These are phyloP conservation scores for Tetramorium simillimum DNA, from an alignment of 1,140 invertebrate species.

Conservation along the genomic window DNA sequence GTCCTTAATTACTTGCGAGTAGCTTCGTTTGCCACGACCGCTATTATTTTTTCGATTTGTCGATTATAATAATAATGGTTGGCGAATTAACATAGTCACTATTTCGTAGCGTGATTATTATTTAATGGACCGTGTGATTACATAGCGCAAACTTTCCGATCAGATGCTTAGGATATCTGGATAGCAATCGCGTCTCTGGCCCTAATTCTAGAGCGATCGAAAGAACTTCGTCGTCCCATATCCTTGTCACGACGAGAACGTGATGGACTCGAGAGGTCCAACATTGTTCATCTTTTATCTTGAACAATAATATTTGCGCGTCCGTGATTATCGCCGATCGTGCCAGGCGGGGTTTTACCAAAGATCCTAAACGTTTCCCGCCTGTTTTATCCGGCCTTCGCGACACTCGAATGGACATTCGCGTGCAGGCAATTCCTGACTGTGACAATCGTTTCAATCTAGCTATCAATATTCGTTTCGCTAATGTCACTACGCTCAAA, in stretches of 20 bases:
- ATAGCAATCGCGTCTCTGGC: conserved; percentile 6
- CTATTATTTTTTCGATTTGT: conserved; percentile 56
- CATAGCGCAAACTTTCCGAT: conserved; percentile 46
- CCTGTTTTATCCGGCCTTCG: conserved; percentile 7
- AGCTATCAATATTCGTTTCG: background rate
- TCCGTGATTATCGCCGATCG: background rate
- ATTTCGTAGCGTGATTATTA: conserved; percentile 52
- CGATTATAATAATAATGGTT: conserved; percentile 35
- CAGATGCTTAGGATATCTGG: conserved; percentile 22
- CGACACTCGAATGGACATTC: background rate
- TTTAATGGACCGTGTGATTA: conserved; percentile 63
- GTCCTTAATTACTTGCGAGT: conserved; percentile 63
- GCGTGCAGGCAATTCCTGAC: background rate
- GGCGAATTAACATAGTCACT: conserved; percentile 52
- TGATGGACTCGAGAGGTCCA: background rate
- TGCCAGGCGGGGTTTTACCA: conserved; percentile 42
- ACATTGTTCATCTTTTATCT: conserved; percentile 3
- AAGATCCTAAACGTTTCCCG: conserved; percentile 46
- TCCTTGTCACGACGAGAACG: background rate
- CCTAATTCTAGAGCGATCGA: background rate
- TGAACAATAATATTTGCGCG: conserved; percentile 62
- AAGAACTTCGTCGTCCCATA: background rate
- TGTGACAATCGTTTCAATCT: background rate
- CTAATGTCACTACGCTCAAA: background rate
- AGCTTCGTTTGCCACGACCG: conserved; percentile 48